These are phyloP conservation scores for Neocrepidodera transversa DNA, from an alignment of 2,888 invertebrate species.

Conservation along the genomic window DNA sequence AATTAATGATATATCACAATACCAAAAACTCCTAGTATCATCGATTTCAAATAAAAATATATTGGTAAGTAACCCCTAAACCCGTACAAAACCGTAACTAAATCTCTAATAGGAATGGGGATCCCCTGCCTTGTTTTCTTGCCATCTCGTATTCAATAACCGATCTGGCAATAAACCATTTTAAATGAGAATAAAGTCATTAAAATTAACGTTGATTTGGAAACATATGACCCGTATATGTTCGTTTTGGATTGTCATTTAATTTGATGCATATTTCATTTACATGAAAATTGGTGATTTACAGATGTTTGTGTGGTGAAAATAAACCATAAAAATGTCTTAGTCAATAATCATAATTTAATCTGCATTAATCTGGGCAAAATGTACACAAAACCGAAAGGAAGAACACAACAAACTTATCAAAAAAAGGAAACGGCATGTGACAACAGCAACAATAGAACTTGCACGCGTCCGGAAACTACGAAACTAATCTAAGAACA, in stretches of 20 bases:
- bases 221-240: conserved; percentile 30
- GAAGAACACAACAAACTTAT: not conserved
- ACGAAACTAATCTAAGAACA: conserved; percentile 8
- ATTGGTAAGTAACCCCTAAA: no score
- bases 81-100: no score
- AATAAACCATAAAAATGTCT: conserved; percentile 3
- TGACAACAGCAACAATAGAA: not conserved
- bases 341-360: not conserved
- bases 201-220: conserved; percentile 29
- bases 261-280: not conserved
- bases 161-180: conserved; percentile 7
- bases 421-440: not conserved
- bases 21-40: no score
- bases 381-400: no score
- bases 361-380: no score
- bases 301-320: not conserved
- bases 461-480: conserved; percentile 11
- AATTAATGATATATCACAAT: no score
- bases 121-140: no score
- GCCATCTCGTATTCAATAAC: no score
- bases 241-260: not conserved
- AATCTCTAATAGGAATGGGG: no score
- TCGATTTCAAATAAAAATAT: no score
- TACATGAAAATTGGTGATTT: not conserved
- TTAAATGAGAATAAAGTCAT: conserved; percentile 27